Conservation (phyloP, 2,797 vertebrate species). For the Lepilemur ruficaudatus region DNA sequence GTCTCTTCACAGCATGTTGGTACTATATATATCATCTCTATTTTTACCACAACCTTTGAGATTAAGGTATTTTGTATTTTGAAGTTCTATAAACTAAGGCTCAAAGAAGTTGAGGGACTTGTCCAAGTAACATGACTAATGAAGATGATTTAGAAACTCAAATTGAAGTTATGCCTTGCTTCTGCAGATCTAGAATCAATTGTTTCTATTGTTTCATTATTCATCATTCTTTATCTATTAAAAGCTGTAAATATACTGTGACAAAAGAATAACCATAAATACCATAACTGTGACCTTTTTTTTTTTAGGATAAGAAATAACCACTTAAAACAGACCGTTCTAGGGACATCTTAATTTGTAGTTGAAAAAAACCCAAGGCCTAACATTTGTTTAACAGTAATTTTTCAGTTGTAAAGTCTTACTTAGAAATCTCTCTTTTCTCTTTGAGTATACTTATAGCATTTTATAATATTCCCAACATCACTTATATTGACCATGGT, state of each 20-base stretch:
- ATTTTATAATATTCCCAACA: neutral
- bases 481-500: neutral
- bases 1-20: neutral
- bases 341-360: neutral
- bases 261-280: neutral
- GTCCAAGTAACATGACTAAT: neutral
- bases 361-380: neutral
- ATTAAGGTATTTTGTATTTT: neutral
- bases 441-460: neutral
- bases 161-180: neutral
- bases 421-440: neutral
- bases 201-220: constrained; percentile 1
- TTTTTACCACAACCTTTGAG: neutral
- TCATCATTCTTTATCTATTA: neutral
- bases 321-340: neutral
- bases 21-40: neutral
- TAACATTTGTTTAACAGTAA: neutral
- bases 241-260: neutral
- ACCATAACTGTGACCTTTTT: neutral
- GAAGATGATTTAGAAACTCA: neutral
- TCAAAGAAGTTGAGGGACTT: neutral
- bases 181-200: neutral
- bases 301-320: neutral
- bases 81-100: neutral
- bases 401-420: neutral